These are phyloP conservation scores for Phania funesta DNA, from an alignment of 2,888 invertebrate species.

Conservation along the genomic window DNA sequence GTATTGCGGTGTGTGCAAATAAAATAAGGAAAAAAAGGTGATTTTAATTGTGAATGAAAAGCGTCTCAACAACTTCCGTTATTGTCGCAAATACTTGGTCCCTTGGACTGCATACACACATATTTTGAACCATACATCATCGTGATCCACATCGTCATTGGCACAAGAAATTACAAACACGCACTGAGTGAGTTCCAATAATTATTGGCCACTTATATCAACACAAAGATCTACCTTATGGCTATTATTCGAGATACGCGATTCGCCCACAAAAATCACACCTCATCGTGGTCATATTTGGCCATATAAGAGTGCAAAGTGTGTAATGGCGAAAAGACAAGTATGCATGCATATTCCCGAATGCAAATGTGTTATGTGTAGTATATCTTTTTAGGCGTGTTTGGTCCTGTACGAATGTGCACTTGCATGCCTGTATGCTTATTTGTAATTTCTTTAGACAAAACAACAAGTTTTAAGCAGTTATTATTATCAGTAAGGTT, in stretches of 20 bases:
- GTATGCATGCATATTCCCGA: not conserved
- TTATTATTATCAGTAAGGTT: conserved; percentile 48
- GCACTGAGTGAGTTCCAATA: conserved; percentile 34
- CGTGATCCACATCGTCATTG: conserved; percentile 5
- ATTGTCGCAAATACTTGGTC: conserved; percentile 3
- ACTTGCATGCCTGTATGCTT: conserved; percentile 35
- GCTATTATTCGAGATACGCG: conserved; percentile 9
- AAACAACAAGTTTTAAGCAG: conserved; percentile 44
- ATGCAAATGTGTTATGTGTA: no score
- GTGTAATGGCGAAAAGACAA: not conserved
- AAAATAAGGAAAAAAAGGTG: conserved; percentile 21
- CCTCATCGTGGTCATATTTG: conserved; percentile 24
- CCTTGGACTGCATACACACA: no score
- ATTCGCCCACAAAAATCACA: conserved; percentile 51
- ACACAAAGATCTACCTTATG: conserved; percentile 12
- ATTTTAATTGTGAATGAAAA: conserved; percentile 54
- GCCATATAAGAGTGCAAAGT: conserved; percentile 4
- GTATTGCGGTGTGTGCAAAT: conserved; percentile 20
- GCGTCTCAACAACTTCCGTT: conserved; percentile 59
- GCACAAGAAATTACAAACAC: conserved; percentile 12
- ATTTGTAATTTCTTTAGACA: conserved; percentile 48
- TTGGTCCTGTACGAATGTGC: not conserved
- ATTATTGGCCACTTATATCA: conserved; percentile 42
- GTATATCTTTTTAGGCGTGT: no score
- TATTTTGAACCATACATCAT: conserved; percentile 7